phyloP scores from a whole-genome alignment of 2,113 vertebrate species.

The Colinus virginianus region DNA sequence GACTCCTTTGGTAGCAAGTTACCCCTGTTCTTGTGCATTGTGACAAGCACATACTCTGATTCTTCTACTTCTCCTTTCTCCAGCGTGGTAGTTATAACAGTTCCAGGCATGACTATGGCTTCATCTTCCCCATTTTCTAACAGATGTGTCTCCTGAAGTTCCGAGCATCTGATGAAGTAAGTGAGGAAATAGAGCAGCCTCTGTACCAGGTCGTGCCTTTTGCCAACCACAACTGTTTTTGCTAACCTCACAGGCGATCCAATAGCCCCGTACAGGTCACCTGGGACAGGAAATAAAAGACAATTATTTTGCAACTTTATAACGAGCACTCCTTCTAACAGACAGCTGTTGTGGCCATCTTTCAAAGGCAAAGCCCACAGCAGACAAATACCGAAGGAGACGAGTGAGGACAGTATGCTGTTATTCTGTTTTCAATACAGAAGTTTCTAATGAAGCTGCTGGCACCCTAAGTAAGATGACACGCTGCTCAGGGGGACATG shows the following conservation, averaged over 20 bases:
- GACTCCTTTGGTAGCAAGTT: constrained; percentile 83
- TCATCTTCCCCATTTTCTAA: constrained; percentile 93
- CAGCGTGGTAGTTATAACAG: constrained; percentile 95
- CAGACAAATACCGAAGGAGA: background rate
- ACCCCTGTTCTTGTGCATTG: constrained; percentile 92
- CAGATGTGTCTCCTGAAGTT: constrained; percentile 94
- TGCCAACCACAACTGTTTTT: constrained; percentile 92
- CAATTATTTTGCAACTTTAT: background rate
- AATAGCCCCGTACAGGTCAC: constrained; percentile 95
- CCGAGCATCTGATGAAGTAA: constrained; percentile 98
- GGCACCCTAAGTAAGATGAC: background rate
- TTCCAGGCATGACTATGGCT: constrained; percentile 95
- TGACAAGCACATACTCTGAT: constrained; percentile 96
- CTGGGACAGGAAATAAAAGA: constrained; percentile 70
- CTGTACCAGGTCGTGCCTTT: constrained; percentile 94
- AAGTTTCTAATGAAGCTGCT: constrained; percentile 19
- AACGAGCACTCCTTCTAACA: background rate
- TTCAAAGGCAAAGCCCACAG: background rate
- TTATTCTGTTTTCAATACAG: background rate
- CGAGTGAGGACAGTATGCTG: background rate
- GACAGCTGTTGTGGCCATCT: background rate
- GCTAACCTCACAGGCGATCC: constrained; percentile 95
- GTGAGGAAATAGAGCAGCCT: constrained; percentile 96
- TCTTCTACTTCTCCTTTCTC: constrained; percentile 97
- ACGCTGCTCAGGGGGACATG: constrained; percentile 13